These are phyloP conservation scores for Nomada ferruginata DNA, from an alignment of 2,888 invertebrate species.

Conservation along the genomic window DNA sequence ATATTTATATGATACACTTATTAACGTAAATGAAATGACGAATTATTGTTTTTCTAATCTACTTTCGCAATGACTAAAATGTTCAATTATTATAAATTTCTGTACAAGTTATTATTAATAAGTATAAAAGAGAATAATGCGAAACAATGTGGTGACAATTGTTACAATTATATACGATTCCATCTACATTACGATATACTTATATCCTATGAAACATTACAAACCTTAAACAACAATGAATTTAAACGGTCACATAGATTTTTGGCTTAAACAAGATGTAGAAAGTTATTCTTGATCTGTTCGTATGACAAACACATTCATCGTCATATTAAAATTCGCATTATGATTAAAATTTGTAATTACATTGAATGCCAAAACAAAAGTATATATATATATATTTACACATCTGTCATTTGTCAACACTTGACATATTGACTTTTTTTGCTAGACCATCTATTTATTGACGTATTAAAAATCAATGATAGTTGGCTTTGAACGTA, in stretches of 20 bases:
- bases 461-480: conserved; percentile 38
- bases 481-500: conserved; percentile 38
- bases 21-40: not conserved
- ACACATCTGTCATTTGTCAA: conserved; percentile 24
- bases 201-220: conserved; percentile 39
- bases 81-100: conserved; percentile 3
- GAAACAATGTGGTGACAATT: not conserved
- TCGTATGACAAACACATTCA: conserved; percentile 23
- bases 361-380: conserved; percentile 28
- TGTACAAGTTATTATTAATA: not conserved
- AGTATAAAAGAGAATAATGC: not conserved
- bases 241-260: conserved; percentile 24
- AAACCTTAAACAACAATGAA: conserved; percentile 38
- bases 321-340: conserved; percentile 21
- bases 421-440: conserved; percentile 1
- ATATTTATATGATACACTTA: conserved; percentile 1
- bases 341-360: conserved; percentile 32
- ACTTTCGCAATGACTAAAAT: not conserved
- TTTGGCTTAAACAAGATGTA: conserved; percentile 47
- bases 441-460: conserved; percentile 28
- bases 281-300: conserved; percentile 35
- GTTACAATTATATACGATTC: conserved; percentile 30
- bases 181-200: conserved; percentile 44
- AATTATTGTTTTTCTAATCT: not conserved
- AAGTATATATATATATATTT: conserved; percentile 28